phyloP scores from a whole-genome alignment of 2,797 vertebrate genomes.

The Epinephelus malabaricus region DNA sequence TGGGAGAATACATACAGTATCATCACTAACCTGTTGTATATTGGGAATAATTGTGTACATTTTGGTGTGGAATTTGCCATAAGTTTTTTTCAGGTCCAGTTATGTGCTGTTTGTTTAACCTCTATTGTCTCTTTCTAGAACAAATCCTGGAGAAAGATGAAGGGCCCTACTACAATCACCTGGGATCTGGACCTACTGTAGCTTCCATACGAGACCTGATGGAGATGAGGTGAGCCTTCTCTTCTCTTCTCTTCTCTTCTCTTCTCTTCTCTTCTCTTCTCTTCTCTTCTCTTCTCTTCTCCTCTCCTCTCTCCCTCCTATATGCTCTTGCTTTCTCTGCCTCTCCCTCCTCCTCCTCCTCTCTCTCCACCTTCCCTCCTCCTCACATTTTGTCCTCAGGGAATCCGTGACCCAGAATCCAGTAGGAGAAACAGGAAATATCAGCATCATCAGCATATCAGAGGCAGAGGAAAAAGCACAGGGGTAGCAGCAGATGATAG shows the following conservation, averaged over 20 bases:
- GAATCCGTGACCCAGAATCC: slow-evolving; percentile 86
- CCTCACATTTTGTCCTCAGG: slow-evolving; percentile 78
- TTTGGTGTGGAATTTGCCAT: neutral
- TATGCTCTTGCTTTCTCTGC: slow-evolving; percentile 18
- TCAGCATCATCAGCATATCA: slow-evolving; percentile 79
- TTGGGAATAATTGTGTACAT: neutral
- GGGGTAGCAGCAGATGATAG: slow-evolving; percentile 55
- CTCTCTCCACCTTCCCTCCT: slow-evolving; percentile 39
- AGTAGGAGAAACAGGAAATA: slow-evolving; percentile 79
- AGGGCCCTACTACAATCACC: slow-evolving; percentile 98
- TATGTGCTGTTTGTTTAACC: slow-evolving; percentile 22
- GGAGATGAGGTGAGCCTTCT: slow-evolving; percentile 91
- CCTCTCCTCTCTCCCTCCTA: slow-evolving; percentile 20
- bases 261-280: slow-evolving; percentile 13
- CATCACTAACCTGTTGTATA: neutral
- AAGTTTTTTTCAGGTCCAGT: neutral
- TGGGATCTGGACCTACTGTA: slow-evolving; percentile 96
- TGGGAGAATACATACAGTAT: neutral
- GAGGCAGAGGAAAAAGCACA: slow-evolving; percentile 47
- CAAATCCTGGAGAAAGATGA: slow-evolving; percentile 98
- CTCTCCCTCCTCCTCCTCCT: slow-evolving; percentile 24
- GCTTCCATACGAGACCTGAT: slow-evolving; percentile 94
- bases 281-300: slow-evolving; percentile 12
- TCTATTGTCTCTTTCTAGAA: slow-evolving; percentile 82
- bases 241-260: slow-evolving; percentile 11